phyloP scores from a whole-genome alignment of 2,797 vertebrate genomes.

The Anomalospiza imberbis region DNA sequence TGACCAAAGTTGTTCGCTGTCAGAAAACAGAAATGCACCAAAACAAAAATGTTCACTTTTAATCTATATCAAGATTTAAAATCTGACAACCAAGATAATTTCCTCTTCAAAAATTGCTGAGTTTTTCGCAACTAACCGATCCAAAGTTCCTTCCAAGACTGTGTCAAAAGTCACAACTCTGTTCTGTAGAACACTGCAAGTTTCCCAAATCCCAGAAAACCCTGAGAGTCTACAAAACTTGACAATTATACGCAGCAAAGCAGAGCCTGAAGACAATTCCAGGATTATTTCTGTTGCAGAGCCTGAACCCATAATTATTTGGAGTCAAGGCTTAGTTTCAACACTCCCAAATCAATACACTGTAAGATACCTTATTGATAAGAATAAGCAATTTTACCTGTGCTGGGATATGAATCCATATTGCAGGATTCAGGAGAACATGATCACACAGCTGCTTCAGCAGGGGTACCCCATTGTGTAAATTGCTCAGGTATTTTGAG shows the following conservation, averaged over 20 bases:
- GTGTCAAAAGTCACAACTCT: not conserved
- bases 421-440: constrained; percentile 94
- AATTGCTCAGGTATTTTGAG: constrained; percentile 93
- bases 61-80: not conserved
- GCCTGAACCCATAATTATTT: not conserved
- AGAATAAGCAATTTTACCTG: constrained; percentile 77
- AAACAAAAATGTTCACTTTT: not conserved
- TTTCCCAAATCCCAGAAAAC: not conserved
- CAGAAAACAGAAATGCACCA: not conserved
- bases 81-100: not conserved
- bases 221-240: not conserved
- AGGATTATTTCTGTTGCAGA: not conserved
- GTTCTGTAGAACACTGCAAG: not conserved
- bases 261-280: not conserved
- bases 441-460: constrained; percentile 98
- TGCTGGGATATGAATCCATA: constrained; percentile 97
- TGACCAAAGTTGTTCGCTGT: not conserved
- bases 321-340: not conserved
- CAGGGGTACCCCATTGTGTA: constrained; percentile 89
- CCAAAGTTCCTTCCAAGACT: not conserved
- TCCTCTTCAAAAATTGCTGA: not conserved
- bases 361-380: not conserved
- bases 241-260: not conserved
- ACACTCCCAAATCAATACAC: not conserved
- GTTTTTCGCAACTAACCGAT: not conserved